Evolutionary conservation across 2,797 vertebrate genomes (phyloP).

Genomic region (Zalophus californianus): DNA sequence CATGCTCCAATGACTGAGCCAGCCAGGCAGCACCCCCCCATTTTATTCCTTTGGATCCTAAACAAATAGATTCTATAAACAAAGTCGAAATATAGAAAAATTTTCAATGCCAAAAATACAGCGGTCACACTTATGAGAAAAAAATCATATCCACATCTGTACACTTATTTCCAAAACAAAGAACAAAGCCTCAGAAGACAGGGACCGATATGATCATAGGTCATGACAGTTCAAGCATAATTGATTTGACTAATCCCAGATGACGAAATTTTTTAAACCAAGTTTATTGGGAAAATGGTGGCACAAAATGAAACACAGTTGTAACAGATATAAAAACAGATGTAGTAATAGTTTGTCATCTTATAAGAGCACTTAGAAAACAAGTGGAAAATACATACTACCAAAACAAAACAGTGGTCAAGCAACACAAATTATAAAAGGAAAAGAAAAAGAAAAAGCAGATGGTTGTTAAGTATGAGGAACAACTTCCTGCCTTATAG

Average conservation of each 20-base stretch:
- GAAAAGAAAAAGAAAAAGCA: background rate
- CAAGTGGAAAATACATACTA: background rate
- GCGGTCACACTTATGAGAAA: background rate
- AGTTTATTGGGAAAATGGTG: background rate
- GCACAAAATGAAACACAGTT: background rate
- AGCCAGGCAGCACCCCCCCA: fast-evolving
- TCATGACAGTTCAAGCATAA: background rate
- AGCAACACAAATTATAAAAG: background rate
- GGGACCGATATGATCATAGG: background rate
- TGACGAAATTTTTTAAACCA: background rate
- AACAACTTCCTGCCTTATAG: background rate
- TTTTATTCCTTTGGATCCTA: background rate
- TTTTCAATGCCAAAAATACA: background rate
- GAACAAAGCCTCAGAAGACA: background rate
- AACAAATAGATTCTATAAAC: background rate
- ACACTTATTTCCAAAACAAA: background rate
- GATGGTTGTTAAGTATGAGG: background rate
- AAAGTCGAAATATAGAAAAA: background rate
- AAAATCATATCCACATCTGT: background rate
- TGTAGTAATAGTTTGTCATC: background rate
- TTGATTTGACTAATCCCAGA: background rate
- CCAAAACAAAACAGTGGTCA: background rate
- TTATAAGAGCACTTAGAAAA: background rate
- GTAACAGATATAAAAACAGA: background rate
- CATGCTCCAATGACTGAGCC: background rate